These are phyloP conservation scores for Melieria omissa DNA, from an alignment of 2,888 invertebrate genomes.

Conservation along the genomic window DNA sequence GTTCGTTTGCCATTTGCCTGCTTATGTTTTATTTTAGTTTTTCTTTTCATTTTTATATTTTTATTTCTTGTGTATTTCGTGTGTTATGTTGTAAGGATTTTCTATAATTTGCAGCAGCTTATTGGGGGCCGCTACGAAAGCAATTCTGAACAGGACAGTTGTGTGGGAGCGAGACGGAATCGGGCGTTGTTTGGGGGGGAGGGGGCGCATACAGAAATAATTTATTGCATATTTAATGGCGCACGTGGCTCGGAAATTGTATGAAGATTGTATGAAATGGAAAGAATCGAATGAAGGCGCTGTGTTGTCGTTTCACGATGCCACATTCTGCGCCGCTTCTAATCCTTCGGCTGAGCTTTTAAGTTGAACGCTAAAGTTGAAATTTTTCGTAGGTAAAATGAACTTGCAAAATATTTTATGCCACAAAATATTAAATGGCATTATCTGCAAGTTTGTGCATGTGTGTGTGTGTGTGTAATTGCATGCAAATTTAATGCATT, in stretches of 20 bases:
- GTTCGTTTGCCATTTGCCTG: background rate
- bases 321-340: no score
- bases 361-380: no score
- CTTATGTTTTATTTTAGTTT: conserved; percentile 22
- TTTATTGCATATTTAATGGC: conserved; percentile 61
- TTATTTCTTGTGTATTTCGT: conserved; percentile 15
- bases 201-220: conserved; percentile 48
- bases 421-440: no score
- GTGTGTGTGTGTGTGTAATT: no score
- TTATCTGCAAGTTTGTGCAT: no score
- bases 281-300: no score
- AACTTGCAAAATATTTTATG: no score
- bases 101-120: conserved; percentile 65
- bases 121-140: conserved; percentile 34
- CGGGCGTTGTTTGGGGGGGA: background rate
- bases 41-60: background rate
- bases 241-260: conserved; percentile 50
- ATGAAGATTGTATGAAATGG: conserved; percentile 21
- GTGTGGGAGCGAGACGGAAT: background rate
- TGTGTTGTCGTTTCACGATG: no score
- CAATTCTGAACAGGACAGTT: background rate
- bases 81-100: conserved; percentile 54
- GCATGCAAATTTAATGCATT: no score
- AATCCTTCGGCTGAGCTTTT: no score
- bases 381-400: no score